Evolutionary conservation across 1,140 invertebrate species (phyloP).

Genomic region (Caerostris extrusa): DNA sequence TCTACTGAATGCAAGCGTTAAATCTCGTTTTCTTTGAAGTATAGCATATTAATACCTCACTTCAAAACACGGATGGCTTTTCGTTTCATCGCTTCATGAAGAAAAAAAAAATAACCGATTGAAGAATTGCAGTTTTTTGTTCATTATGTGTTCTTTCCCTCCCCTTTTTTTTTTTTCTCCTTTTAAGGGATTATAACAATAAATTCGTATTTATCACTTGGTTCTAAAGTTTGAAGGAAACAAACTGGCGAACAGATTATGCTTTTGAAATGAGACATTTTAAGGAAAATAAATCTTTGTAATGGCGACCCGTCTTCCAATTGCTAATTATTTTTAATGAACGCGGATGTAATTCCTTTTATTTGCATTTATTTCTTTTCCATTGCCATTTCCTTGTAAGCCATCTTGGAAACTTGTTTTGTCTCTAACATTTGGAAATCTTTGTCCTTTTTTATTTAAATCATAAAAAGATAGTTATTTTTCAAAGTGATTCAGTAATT

Average conservation of each 20-base stretch:
- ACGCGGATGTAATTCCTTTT: background rate
- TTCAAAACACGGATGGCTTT: constrained; percentile 50
- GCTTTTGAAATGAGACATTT: background rate
- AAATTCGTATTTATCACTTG: constrained; percentile 57
- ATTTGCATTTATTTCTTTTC: constrained; percentile 1
- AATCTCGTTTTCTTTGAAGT: constrained; percentile 74
- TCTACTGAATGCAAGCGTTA: constrained; percentile 60
- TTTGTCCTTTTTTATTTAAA: too few species aligned
- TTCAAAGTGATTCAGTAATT: too few species aligned
- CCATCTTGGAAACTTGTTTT: too few species aligned
- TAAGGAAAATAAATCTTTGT: background rate
- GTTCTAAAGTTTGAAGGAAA: background rate
- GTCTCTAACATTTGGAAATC: too few species aligned
- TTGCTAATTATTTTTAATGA: constrained; percentile 26
- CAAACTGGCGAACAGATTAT: constrained; percentile 11
- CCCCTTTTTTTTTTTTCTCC: background rate
- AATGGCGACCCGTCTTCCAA: background rate
- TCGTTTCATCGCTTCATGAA: constrained; percentile 4
- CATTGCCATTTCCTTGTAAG: background rate
- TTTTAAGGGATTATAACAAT: constrained; percentile 52
- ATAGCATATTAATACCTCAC: constrained; percentile 36
- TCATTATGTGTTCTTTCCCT: background rate
- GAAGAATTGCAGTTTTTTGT: constrained; percentile 51
- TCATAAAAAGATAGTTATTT: too few species aligned
- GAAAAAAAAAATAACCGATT: constrained; percentile 13